Evolutionary conservation across 30 jellyfish, hydroid and myxozoan species (phyloP).

Genomic region (Nemopilema nomurai): DNA sequence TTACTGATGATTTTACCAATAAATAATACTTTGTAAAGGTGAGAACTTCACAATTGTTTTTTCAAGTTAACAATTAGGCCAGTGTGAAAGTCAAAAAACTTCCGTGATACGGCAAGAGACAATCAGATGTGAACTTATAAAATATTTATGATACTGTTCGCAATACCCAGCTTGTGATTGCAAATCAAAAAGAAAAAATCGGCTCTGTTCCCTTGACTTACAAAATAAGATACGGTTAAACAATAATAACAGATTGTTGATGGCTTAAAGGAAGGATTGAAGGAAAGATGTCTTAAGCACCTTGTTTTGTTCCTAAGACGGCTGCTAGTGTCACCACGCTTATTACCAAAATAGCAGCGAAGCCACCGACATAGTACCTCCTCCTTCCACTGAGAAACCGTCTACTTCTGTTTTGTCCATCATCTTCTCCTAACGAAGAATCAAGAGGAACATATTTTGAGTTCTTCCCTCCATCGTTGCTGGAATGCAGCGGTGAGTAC

Average conservation of each 20-base stretch:
- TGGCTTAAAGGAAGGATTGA: background rate
- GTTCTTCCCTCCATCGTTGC: conserved; percentile 4
- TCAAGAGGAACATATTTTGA: conserved; percentile 45
- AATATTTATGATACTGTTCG: background rate
- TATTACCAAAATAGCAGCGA: conserved; percentile 52
- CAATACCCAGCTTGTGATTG: background rate
- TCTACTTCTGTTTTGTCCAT: conserved; percentile 17
- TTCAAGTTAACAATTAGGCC: background rate
- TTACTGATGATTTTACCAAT: background rate
- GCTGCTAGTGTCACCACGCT: conserved; percentile 60
- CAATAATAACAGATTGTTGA: background rate
- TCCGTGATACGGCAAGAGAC: background rate
- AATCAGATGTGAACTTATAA: background rate
- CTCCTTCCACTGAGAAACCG: conserved; percentile 31
- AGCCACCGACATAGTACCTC: conserved; percentile 48
- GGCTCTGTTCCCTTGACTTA: no score
- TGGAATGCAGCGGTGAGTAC: conserved; percentile 47
- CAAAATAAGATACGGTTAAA: background rate
- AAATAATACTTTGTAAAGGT: background rate
- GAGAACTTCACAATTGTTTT: background rate
- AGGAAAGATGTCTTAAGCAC: conserved; percentile 4
- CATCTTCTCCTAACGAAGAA: conserved; percentile 35
- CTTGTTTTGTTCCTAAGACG: conserved; percentile 58
- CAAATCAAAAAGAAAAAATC: background rate
- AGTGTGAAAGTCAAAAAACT: background rate